Conservation (phyloP, 2,113 vertebrate species). For the Salvator merianae region DNA sequence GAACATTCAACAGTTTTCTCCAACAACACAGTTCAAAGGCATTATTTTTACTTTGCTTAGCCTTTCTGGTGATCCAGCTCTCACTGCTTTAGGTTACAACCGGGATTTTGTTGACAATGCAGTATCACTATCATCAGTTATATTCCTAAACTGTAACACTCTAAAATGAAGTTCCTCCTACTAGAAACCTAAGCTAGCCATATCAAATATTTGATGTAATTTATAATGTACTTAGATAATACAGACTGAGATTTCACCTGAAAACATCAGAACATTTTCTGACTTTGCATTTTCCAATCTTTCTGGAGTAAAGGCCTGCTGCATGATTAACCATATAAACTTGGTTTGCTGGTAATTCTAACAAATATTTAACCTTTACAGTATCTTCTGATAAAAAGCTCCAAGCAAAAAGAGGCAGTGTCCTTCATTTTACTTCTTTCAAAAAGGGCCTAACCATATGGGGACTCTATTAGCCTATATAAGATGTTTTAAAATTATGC, state of each 20-base stretch:
- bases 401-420: slow-evolving; percentile 31
- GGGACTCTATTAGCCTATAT: slow-evolving; percentile 34
- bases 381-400: too few species aligned
- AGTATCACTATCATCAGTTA: background rate
- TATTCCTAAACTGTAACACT: background rate
- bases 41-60: too few species aligned
- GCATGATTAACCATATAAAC: background rate
- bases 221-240: too few species aligned
- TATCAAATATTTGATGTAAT: too few species aligned
- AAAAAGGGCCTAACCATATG: slow-evolving; percentile 35
- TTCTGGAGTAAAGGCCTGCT: background rate
- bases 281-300: background rate
- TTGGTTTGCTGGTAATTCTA: background rate
- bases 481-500: slow-evolving; percentile 34
- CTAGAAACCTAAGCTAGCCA: background rate
- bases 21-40: too few species aligned
- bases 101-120: too few species aligned
- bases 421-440: slow-evolving; percentile 45
- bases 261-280: background rate
- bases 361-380: slow-evolving; percentile 27
- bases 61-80: too few species aligned
- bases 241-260: too few species aligned
- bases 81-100: too few species aligned
- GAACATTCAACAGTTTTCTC: too few species aligned
- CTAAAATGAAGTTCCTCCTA: background rate